Percentiles rank a stretch among this genome's conserved stretches.
Evolutionary conservation across 2,113 vertebrate genomes (phyloP).

Genomic region (Nannobrachium achirus): DNA sequence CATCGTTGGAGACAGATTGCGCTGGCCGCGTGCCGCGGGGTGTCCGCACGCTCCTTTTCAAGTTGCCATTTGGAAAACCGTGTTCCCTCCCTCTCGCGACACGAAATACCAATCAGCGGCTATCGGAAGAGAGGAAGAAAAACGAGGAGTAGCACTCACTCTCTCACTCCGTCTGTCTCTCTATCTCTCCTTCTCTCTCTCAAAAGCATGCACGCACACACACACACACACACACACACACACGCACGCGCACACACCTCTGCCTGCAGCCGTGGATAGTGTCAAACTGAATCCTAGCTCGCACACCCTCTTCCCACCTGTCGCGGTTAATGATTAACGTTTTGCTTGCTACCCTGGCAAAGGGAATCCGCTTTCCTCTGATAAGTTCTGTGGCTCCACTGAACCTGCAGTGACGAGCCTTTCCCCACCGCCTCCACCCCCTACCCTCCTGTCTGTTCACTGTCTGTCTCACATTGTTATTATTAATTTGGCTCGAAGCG

Average conservation of each 20-base stretch:
- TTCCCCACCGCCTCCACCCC: constrained; percentile 14
- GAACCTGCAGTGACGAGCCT: constrained; percentile 27
- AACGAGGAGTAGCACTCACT: neutral
- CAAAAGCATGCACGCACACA: constrained; percentile 6
- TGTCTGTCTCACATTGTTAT: too few species aligned
- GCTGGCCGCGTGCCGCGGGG: constrained; percentile 44
- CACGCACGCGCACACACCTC: constrained; percentile 21
- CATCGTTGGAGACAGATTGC: constrained; percentile 45
- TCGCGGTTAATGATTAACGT: constrained; percentile 58
- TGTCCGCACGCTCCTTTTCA: constrained; percentile 35
- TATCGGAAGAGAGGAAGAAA: constrained; percentile 33
- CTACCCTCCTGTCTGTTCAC: too few species aligned
- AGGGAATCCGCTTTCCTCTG: constrained; percentile 52
- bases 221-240: constrained; percentile 34
- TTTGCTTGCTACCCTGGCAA: constrained; percentile 47
- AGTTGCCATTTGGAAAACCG: constrained; percentile 31
- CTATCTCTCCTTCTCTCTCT: constrained; percentile 11
- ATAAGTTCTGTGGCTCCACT: constrained; percentile 37
- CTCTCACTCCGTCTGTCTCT: neutral
- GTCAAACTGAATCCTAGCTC: constrained; percentile 51
- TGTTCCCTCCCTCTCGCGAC: constrained; percentile 17
- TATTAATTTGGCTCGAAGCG: too few species aligned
- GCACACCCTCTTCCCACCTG: constrained; percentile 60
- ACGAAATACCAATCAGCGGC: constrained; percentile 43
- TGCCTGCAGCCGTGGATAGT: constrained; percentile 37